Evolutionary conservation across 2,888 invertebrate species (phyloP).

Genomic region (Trichopoda pennipes): DNA sequence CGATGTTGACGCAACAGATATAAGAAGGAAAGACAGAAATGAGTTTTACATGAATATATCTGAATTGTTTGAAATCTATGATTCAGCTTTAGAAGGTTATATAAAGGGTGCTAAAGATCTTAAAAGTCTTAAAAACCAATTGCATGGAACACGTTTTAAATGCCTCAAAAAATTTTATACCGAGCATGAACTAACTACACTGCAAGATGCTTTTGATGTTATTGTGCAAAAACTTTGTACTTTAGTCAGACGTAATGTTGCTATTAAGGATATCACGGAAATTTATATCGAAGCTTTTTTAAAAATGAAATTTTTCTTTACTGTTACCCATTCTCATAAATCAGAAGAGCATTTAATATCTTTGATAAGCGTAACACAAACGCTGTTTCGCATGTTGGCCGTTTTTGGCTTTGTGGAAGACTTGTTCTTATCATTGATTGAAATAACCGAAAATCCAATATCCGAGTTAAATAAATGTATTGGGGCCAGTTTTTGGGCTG

Average conservation of each 20-base stretch:
- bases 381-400: constrained; percentile 77
- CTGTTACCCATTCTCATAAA: constrained; percentile 67
- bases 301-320: constrained; percentile 77
- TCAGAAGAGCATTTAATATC: constrained; percentile 69
- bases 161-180: constrained; percentile 72
- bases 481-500: constrained; percentile 79
- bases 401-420: constrained; percentile 76
- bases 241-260: constrained; percentile 71
- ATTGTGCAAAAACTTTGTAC: constrained; percentile 70
- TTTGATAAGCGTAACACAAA: constrained; percentile 74
- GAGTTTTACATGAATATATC: constrained; percentile 74
- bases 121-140: constrained; percentile 72
- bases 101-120: constrained; percentile 73
- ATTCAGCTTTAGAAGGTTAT: constrained; percentile 73
- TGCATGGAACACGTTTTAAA: constrained; percentile 72
- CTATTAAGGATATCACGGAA: constrained; percentile 74
- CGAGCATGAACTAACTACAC: constrained; percentile 62
- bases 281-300: constrained; percentile 74
- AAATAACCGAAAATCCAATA: constrained; percentile 75
- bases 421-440: constrained; percentile 75
- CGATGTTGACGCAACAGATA: constrained; percentile 73
- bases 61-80: constrained; percentile 74
- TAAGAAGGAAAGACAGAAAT: constrained; percentile 73
- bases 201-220: constrained; percentile 66
- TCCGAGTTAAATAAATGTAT: constrained; percentile 69